phyloP scores from a whole-genome alignment of 2,888 invertebrate genomes.

The Epiblema foenella region DNA sequence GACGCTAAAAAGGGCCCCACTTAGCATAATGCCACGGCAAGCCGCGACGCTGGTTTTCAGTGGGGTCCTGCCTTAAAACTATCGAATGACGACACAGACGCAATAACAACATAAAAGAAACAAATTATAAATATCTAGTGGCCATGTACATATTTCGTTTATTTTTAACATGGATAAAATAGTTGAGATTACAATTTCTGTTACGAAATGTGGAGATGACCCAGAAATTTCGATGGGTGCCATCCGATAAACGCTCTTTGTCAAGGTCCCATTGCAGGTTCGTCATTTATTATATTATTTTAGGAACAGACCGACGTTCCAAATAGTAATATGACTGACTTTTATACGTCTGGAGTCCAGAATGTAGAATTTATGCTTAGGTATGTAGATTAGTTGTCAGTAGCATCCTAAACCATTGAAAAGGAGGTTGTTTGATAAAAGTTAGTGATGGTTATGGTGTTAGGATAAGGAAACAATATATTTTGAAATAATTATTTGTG shows the following conservation, averaged over 20 bases:
- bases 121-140: slow-evolving; percentile 18
- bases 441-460: no score
- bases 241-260: slow-evolving; percentile 47
- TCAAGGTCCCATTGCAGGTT: slow-evolving; percentile 50
- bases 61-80: no score
- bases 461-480: no score
- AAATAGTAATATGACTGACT: background rate
- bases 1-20: no score
- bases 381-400: background rate
- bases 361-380: background rate
- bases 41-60: no score
- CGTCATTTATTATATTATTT: slow-evolving; percentile 31
- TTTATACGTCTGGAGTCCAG: background rate
- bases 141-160: slow-evolving; percentile 18
- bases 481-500: no score
- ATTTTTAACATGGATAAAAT: slow-evolving; percentile 31
- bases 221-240: slow-evolving; percentile 45
- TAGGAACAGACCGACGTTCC: background rate
- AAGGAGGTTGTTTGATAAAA: background rate
- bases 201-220: slow-evolving; percentile 36
- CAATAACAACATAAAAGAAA: no score
- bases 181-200: slow-evolving; percentile 19
- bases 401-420: background rate
- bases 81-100: no score
- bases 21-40: no score